Evolutionary conservation across 2,888 invertebrate genomes (phyloP).

Genomic region (Serripes groenlandicus): DNA sequence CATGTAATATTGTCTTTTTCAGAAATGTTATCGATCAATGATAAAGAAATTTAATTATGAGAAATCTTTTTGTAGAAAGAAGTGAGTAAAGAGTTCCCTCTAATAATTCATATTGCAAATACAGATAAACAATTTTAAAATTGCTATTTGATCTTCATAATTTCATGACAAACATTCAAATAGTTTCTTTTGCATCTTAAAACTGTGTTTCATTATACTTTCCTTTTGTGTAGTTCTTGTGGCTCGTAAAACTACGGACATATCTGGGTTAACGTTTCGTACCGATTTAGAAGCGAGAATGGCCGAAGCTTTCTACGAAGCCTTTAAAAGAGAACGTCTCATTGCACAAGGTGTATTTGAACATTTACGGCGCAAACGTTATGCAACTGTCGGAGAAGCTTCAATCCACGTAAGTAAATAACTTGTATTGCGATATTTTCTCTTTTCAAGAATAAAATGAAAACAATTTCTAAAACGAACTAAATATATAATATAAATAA

Average conservation of each 20-base stretch:
- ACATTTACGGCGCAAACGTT: conserved; percentile 64
- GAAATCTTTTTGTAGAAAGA: background rate
- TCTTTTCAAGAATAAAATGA: no score
- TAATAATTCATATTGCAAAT: background rate
- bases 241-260: conserved; percentile 39
- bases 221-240: conserved; percentile 39
- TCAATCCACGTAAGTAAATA: conserved; percentile 67
- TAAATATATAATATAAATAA: no score
- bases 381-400: conserved; percentile 61
- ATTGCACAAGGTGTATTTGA: conserved; percentile 65
- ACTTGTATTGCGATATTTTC: no score
- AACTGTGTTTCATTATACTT: background rate
- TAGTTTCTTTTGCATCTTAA: background rate
- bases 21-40: no score
- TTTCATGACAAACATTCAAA: background rate
- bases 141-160: background rate
- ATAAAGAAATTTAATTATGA: background rate
- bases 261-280: conserved; percentile 57
- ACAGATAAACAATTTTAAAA: background rate
- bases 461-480: no score
- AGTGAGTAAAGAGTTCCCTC: no score
- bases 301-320: conserved; percentile 66
- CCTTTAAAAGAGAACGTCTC: conserved; percentile 65
- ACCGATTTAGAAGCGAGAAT: conserved; percentile 65
- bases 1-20: no score